phyloP scores from a whole-genome alignment of 2,888 invertebrate species.

The Platypus cylindrus region DNA sequence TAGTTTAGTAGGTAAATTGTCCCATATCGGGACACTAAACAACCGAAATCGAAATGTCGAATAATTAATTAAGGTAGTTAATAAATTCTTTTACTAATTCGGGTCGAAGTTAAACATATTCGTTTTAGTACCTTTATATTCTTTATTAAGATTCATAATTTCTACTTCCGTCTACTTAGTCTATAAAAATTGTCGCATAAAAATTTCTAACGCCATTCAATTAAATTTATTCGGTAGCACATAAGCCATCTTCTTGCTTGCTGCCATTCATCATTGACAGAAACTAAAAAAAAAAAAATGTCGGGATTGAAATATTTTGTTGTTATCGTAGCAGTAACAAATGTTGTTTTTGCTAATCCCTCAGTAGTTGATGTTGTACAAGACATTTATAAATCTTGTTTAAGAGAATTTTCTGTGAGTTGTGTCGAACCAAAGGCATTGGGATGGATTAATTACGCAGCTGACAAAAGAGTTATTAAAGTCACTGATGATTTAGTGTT shows the following conservation, averaged over 20 bases:
- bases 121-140: conserved; percentile 2
- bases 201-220: conserved; percentile 11
- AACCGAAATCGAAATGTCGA: too few relatives aligned
- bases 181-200: conserved; percentile 15
- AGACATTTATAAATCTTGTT: conserved; percentile 53
- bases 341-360: conserved; percentile 14
- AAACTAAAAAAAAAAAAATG: conserved; percentile 6
- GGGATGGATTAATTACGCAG: conserved; percentile 55
- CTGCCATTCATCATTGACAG: too few relatives aligned
- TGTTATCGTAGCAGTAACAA: conserved; percentile 5
- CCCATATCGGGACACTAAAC: too few relatives aligned
- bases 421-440: conserved; percentile 67
- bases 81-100: conserved; percentile 2
- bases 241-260: not conserved
- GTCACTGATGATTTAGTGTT: conserved; percentile 62
- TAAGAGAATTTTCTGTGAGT: conserved; percentile 52
- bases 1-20: conserved; percentile 4
- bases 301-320: conserved; percentile 11
- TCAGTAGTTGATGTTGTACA: conserved; percentile 48
- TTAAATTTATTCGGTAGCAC: not conserved
- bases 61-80: too few relatives aligned
- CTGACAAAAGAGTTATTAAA: conserved; percentile 52
- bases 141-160: conserved; percentile 8
- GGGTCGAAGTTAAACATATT: conserved; percentile 8
- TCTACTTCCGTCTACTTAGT: conserved; percentile 15